phyloP scores from a whole-genome alignment of 2,888 invertebrate species.

The Calameuta filiformis region DNA sequence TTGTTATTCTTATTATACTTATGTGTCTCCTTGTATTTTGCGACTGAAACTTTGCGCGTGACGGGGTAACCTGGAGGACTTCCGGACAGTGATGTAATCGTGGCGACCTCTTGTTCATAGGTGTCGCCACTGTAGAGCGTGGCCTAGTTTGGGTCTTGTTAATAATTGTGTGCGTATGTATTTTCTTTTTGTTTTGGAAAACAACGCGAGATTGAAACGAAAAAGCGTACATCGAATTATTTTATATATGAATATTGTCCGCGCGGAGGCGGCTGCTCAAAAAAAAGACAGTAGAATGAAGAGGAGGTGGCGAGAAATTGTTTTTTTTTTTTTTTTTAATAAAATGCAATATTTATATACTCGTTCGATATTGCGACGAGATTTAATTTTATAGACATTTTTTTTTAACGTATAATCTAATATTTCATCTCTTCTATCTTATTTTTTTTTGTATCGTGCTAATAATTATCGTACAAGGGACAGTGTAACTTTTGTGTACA shows the following conservation, averaged over 20 bases:
- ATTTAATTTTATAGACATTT: neutral
- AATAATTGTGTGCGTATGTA: neutral
- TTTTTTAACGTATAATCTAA: neutral
- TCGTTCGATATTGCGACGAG: neutral
- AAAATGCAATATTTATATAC: neutral
- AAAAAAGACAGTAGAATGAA: neutral
- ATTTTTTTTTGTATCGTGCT: neutral
- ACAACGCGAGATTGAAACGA: neutral
- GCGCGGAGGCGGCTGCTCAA: neutral
- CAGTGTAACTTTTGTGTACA: neutral
- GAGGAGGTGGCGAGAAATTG: neutral
- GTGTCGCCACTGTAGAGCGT: neutral
- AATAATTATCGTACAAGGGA: constrained; percentile 1
- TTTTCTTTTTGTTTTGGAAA: neutral
- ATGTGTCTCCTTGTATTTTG: neutral
- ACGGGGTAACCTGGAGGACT: neutral
- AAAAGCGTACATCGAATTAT: neutral
- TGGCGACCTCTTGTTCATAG: neutral
- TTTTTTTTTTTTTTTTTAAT: no score
- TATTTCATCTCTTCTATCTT: neutral
- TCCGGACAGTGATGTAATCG: neutral
- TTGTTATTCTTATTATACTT: neutral
- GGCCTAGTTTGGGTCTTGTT: neutral
- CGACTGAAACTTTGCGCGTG: neutral
- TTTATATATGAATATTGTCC: neutral